A percentile compares a stretch with the other conserved stretches of the same genome.
Evolutionary conservation across 2,113 vertebrate species (phyloP).

Genomic region (Ceuthmochares aereus): DNA sequence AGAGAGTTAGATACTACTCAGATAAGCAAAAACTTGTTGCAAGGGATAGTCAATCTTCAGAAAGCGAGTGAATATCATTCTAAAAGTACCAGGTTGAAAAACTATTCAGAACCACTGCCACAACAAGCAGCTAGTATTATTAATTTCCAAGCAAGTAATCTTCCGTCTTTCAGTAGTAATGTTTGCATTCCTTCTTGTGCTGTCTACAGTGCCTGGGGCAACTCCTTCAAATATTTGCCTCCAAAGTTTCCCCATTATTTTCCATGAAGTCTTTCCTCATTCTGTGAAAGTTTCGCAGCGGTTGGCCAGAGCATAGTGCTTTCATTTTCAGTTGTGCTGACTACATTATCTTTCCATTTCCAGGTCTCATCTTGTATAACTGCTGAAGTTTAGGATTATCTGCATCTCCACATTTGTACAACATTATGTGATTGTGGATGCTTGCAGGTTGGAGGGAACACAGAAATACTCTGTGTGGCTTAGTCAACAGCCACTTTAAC

Average conservation of each 20-base stretch:
- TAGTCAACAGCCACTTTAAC: not conserved
- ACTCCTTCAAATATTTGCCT: not conserved
- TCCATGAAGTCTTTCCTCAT: not conserved
- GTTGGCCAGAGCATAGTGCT: fast-evolving
- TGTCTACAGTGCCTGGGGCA: fast-evolving
- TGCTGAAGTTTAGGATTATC: not conserved
- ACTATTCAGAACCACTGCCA: not conserved
- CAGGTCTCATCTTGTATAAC: not conserved
- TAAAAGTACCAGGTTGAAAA: not conserved
- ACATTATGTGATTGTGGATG: not conserved
- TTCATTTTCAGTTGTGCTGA: not conserved
- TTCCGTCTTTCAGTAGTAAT: not conserved
- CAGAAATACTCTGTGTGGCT: not conserved
- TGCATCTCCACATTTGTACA: not conserved
- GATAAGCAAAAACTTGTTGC: not conserved
- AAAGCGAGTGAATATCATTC: not conserved
- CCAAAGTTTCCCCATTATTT: not conserved
- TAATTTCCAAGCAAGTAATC: not conserved
- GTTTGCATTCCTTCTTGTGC: not conserved
- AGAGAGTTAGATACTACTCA: not conserved
- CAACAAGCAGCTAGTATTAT: not conserved
- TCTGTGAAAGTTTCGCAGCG: not conserved
- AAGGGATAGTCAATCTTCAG: not conserved
- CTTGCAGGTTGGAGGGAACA: not conserved
- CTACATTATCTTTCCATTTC: not conserved